Conservation (phyloP, 92 coral and sea anemone genomes). For the Porites cylindrica region DNA sequence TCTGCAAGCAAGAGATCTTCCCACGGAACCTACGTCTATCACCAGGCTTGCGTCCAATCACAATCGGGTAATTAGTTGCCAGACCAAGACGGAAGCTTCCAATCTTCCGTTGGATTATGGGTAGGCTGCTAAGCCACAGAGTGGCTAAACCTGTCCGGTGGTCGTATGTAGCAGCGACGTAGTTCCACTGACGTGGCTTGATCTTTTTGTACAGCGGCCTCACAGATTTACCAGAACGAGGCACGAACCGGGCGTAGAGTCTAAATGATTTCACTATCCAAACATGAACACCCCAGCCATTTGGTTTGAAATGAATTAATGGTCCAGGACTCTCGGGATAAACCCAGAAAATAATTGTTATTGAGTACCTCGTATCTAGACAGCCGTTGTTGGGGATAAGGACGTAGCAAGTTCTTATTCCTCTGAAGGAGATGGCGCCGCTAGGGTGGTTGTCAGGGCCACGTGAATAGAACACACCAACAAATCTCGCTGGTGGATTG, state of each 20-base stretch:
- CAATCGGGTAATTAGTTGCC: slow-evolving; percentile 62
- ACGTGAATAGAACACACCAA: slow-evolving; percentile 44
- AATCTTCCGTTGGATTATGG: slow-evolving; percentile 48
- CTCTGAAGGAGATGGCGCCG: slow-evolving; percentile 68
- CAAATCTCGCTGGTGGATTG: slow-evolving; percentile 63
- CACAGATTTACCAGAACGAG: slow-evolving; percentile 53
- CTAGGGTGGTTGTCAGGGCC: slow-evolving; percentile 70
- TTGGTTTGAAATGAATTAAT: slow-evolving; percentile 64
- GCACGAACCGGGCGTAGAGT: slow-evolving; percentile 57
- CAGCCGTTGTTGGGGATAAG: slow-evolving; percentile 76
- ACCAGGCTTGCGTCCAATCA: slow-evolving; percentile 69
- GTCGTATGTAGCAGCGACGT: slow-evolving; percentile 71
- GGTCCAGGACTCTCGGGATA: slow-evolving; percentile 74
- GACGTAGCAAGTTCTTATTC: slow-evolving; percentile 66
- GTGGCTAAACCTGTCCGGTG: slow-evolving; percentile 58
- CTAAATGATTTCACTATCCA: slow-evolving; percentile 33
- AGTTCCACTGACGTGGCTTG: slow-evolving; percentile 62
- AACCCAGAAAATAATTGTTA: slow-evolving; percentile 70
- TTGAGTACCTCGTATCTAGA: slow-evolving; percentile 62
- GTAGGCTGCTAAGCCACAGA: slow-evolving; percentile 57
- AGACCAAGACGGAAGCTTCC: slow-evolving; percentile 63
- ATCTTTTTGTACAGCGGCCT: slow-evolving; percentile 52
- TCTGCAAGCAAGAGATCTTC: slow-evolving; percentile 69
- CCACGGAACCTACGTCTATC: slow-evolving; percentile 75
- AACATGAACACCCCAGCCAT: slow-evolving; percentile 58